Evolutionary conservation across 2,113 vertebrate species (phyloP).

Genomic region (Colossoma macropomum): DNA sequence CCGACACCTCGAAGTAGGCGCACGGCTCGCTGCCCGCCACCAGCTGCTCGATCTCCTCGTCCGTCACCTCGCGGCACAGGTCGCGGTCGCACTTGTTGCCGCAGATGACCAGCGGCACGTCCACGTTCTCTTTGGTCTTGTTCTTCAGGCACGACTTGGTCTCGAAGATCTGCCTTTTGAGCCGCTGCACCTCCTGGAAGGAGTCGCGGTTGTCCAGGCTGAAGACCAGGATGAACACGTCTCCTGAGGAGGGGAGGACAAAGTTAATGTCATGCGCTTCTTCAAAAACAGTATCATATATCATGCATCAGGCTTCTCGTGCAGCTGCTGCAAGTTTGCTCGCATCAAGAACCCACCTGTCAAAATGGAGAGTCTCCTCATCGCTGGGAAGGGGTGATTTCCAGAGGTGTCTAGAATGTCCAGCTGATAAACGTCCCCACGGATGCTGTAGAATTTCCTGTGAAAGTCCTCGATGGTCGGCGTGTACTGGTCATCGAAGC

Average conservation of each 20-base stretch:
- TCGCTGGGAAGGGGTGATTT: conserved; percentile 96
- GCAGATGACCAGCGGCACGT: conserved; percentile 95
- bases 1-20: conserved; percentile 96
- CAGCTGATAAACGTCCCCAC: conserved; percentile 93
- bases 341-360: conserved; percentile 88
- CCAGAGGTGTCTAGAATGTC: conserved; percentile 97
- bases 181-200: conserved; percentile 93
- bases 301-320: too few relatives aligned
- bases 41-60: conserved; percentile 88
- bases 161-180: conserved; percentile 95
- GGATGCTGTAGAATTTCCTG: conserved; percentile 98
- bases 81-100: conserved; percentile 95
- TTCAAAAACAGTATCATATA: background rate
- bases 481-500: conserved; percentile 96
- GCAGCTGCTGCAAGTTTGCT: too few relatives aligned
- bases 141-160: conserved; percentile 96
- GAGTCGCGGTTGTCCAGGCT: conserved; percentile 96
- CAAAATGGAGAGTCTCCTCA: conserved; percentile 95
- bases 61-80: conserved; percentile 86
- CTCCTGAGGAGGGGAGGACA: conserved; percentile 75
- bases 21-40: conserved; percentile 87
- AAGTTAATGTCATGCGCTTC: conserved; percentile 39
- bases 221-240: conserved; percentile 96
- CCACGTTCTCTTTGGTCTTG: conserved; percentile 92
- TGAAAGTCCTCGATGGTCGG: conserved; percentile 99